Conservation (phyloP, 2,113 vertebrate genomes). For the Odontesthes bonariensis region DNA sequence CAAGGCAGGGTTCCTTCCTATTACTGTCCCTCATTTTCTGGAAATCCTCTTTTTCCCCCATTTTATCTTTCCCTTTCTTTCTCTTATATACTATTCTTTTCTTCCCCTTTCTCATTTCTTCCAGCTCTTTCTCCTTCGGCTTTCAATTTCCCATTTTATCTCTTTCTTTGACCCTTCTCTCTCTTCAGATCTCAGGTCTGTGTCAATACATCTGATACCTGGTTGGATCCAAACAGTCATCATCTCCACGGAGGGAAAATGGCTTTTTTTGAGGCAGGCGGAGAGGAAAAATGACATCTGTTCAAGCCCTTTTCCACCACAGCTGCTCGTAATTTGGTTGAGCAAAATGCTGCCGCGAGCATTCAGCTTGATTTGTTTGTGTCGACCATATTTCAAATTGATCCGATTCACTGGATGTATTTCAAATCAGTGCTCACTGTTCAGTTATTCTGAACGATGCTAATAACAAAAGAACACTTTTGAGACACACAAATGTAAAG, state of each 20-base stretch:
- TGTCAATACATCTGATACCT: constrained; percentile 11
- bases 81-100: not conserved
- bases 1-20: not conserved
- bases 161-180: not conserved
- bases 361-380: not conserved
- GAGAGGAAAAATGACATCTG: not conserved
- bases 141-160: not conserved
- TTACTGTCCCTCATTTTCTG: not conserved
- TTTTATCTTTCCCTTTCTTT: not conserved
- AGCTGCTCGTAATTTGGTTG: constrained; percentile 2
- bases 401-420: not conserved
- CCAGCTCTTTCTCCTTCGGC: not conserved
- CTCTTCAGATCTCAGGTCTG: not conserved
- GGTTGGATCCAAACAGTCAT: constrained; percentile 18
- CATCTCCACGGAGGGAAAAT: constrained; percentile 4
- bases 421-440: not conserved
- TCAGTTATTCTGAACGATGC: not conserved
- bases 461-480: not conserved
- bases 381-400: not conserved
- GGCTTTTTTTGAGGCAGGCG: not conserved
- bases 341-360: not conserved
- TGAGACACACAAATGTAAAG: not conserved
- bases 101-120: not conserved
- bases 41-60: not conserved
- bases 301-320: not conserved